These are phyloP conservation scores for Cephalopachus bancanus DNA, from an alignment of 2,797 vertebrate species.

Conservation along the genomic window DNA sequence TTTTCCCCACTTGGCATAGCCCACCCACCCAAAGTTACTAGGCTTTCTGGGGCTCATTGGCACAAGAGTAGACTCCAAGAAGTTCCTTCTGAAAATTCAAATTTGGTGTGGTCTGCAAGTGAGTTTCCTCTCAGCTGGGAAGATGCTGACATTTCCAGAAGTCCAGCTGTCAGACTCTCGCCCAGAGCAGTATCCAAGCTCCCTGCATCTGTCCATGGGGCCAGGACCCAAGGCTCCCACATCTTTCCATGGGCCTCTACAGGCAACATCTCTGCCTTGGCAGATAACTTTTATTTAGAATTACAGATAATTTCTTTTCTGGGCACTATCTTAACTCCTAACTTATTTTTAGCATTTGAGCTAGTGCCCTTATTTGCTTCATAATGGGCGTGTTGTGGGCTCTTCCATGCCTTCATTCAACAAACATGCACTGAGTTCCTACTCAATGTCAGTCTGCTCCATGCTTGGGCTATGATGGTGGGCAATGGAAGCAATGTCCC, in stretches of 20 bases:
- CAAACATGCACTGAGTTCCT: not conserved
- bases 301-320: not conserved
- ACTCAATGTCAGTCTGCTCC: fast-evolving
- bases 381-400: not conserved
- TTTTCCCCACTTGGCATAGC: not conserved
- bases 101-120: not conserved
- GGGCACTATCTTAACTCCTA: not conserved
- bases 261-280: not conserved
- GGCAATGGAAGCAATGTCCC: not conserved
- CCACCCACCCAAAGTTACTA: not conserved
- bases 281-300: not conserved
- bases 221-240: not conserved
- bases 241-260: not conserved
- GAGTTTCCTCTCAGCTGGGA: not conserved
- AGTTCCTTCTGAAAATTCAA: not conserved
- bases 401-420: not conserved
- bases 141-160: not conserved
- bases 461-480: not conserved
- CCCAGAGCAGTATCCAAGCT: not conserved
- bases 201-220: no score
- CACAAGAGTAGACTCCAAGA: not conserved
- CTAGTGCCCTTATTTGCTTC: not conserved
- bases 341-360: not conserved
- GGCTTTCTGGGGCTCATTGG: not conserved
- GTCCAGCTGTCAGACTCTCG: not conserved